A percentile compares a stretch with the other conserved stretches of the same genome.
Evolutionary conservation across 2,888 invertebrate species (phyloP).

Genomic region (Agrochola macilenta): DNA sequence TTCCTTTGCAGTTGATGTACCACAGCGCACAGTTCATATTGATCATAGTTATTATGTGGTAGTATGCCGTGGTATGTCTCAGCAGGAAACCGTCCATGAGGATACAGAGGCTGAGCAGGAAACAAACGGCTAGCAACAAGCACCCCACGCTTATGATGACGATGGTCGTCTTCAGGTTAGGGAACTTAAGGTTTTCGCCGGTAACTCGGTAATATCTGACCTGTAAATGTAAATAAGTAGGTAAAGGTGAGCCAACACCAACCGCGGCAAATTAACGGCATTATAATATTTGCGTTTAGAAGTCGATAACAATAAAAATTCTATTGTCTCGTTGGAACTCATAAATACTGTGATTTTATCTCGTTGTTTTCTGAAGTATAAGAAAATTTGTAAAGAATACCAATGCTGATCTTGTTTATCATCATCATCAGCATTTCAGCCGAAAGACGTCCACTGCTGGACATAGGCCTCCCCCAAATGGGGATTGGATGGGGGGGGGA

Average conservation of each 20-base stretch:
- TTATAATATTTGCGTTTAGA: background rate
- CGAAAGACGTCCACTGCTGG: too few species aligned
- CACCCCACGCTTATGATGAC: constrained; percentile 92
- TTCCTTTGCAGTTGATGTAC: constrained; percentile 93
- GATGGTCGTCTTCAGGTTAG: constrained; percentile 91
- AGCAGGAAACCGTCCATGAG: constrained; percentile 92
- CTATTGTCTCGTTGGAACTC: too few species aligned
- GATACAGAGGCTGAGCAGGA: constrained; percentile 91
- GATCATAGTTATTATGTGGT: constrained; percentile 93
- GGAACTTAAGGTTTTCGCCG: constrained; percentile 91
- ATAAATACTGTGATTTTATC: background rate
- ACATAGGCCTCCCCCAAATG: too few species aligned
- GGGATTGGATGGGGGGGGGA: too few species aligned
- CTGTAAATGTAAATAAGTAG: constrained; percentile 71
- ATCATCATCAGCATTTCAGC: too few species aligned
- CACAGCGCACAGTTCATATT: constrained; percentile 94
- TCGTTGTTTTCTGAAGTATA: background rate
- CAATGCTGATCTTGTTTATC: background rate
- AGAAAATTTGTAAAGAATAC: background rate
- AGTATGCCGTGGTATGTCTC: constrained; percentile 91
- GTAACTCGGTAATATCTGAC: constrained; percentile 90
- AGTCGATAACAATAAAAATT: too few species aligned
- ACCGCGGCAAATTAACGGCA: background rate
- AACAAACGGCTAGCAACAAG: constrained; percentile 90
- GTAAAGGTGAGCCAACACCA: background rate